Evolutionary conservation across 2,888 invertebrate species (phyloP), one percentile per base, ranked within the genome.

Genomic region (Melolontha melolontha): DNA sequence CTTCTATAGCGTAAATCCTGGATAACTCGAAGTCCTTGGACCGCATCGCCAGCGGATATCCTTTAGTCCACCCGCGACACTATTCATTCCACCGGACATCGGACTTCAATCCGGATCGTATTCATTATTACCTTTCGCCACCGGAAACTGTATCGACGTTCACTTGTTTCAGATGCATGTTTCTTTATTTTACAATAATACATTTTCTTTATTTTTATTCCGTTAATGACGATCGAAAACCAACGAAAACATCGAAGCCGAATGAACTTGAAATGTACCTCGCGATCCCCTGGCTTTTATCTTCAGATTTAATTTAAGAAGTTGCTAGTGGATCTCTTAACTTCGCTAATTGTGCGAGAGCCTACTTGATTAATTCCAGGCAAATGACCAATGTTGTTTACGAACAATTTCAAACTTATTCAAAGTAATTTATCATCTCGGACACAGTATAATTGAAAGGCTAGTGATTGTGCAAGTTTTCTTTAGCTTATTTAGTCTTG

Each of bases 11-110:
- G 82, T 82, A 78, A 80, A 80, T 83, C 83, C 82, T 80, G 82
- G 71, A 80, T 80, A 75, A 76, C 79, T 75, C 73, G 76, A 77
- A 79, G 68, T 77, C 77, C 79, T 81, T 80, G 81, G 82, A 83
- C 79, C 83, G 82, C 80, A 79, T 81, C 80, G 78, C 81, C 80
- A 81, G 78, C 82, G 83, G 82, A 82, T 82, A 82, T 83, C 82
- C 82, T 82, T 79, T 77, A 76, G 74, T 79, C 78, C 79, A 76
- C 71, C 34, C 68, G 68, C 65, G 65, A 68, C 67, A 64, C 54
- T 44, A 57, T 66, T 66, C 54, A 54, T 49, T 57, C 55, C 47
- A 66, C 66, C 66, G 66, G 57, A 66, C 66, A 66, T 66, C 47
- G 49, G 66, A 66, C 57, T 55, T 66, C 66, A 57, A 66, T 66